These are phyloP conservation scores for Chloropsis cyanopogon DNA, from an alignment of 2,113 vertebrate species.

Conservation along the genomic window DNA sequence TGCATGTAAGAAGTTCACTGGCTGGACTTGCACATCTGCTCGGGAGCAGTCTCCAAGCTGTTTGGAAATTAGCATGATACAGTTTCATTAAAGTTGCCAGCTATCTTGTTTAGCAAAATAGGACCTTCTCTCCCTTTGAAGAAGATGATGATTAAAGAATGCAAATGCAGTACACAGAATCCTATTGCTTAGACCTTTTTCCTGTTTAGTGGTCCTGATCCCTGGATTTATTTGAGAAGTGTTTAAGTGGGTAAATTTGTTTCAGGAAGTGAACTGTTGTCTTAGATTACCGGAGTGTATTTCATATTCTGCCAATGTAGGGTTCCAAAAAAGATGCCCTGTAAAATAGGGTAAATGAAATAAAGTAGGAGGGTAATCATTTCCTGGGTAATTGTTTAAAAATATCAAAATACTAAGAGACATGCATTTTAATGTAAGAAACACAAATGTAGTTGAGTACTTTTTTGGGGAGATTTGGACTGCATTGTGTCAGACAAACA, in stretches of 20 bases:
- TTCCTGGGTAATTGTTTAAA: neutral
- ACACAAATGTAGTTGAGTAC: neutral
- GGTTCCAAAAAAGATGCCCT: neutral
- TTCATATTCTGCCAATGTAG: neutral
- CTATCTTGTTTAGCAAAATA: neutral
- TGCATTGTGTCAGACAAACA: neutral
- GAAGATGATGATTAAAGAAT: neutral
- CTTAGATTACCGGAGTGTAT: neutral
- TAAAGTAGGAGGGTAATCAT: neutral
- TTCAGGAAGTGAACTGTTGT: neutral
- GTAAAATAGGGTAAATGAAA: neutral
- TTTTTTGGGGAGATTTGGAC: neutral
- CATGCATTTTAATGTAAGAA: neutral
- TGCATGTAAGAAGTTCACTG: neutral
- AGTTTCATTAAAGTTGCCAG: neutral
- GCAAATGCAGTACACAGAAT: neutral
- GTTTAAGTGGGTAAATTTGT: neutral
- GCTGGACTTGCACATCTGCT: neutral
- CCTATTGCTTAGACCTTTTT: neutral
- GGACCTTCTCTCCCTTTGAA: neutral
- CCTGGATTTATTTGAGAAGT: neutral
- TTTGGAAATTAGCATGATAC: neutral
- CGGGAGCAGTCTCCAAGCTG: neutral
- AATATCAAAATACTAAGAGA: neutral
- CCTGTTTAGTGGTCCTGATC: neutral